Percentiles rank a stretch among this genome's conserved stretches.
Conservation (phyloP, 2,113 vertebrate species). For the Cisticola juncidis region DNA sequence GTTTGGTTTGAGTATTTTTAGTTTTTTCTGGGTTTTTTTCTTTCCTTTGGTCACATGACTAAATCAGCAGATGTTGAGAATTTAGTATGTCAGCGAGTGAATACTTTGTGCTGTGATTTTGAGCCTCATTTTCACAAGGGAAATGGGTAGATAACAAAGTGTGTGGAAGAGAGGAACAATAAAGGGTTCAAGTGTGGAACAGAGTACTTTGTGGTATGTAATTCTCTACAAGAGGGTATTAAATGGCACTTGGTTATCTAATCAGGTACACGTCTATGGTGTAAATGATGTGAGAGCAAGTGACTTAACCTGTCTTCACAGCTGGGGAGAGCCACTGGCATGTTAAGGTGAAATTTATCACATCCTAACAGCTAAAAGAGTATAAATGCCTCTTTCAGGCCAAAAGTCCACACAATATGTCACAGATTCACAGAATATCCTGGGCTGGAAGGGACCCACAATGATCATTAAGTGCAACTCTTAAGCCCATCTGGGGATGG, state of each 20-base stretch:
- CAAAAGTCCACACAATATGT: not conserved
- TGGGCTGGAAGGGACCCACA: not conserved
- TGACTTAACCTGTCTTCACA: not conserved
- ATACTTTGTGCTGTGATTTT: not conserved
- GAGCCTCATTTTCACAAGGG: not conserved
- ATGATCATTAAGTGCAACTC: not conserved
- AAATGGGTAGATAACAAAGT: not conserved
- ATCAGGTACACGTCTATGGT: not conserved
- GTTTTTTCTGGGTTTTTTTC: no score
- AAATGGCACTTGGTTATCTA: not conserved
- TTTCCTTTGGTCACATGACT: not conserved
- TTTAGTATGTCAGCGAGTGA: not conserved
- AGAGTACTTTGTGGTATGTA: not conserved
- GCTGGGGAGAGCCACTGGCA: not conserved
- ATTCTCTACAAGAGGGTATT: not conserved
- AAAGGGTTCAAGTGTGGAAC: not conserved
- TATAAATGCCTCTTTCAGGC: not conserved
- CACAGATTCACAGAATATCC: not conserved
- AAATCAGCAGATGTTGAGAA: not conserved
- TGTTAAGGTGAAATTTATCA: not conserved
- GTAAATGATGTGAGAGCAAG: not conserved
- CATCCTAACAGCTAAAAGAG: not conserved
- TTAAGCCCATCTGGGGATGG: accelerated
- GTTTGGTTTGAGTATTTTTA: not conserved
- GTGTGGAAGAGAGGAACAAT: not conserved